These are phyloP conservation scores for Lordiphosa fenestrarum DNA, from an alignment of 2,888 invertebrate species.

Conservation along the genomic window DNA sequence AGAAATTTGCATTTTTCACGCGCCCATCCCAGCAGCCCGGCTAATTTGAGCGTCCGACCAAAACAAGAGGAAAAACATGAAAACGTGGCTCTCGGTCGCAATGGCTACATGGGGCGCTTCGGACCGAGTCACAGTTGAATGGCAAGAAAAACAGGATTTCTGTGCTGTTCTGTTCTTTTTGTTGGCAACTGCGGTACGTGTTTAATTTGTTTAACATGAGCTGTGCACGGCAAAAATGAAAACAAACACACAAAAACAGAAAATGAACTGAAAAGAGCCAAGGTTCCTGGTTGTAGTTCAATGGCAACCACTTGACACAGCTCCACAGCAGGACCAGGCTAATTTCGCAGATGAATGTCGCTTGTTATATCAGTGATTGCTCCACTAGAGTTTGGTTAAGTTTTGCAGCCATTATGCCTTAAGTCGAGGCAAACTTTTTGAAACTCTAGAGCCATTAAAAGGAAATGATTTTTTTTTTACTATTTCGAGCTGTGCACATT, in stretches of 20 bases:
- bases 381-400: too few species aligned
- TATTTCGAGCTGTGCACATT: too few species aligned
- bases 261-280: conserved; percentile 1
- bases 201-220: conserved; percentile 62
- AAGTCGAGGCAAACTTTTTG: too few species aligned
- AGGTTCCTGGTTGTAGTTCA: conserved; percentile 26
- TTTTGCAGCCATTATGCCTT: too few species aligned
- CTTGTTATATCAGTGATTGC: neutral
- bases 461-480: too few species aligned
- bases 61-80: conserved; percentile 16
- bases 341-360: conserved; percentile 9
- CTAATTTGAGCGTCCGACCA: conserved; percentile 46
- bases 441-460: too few species aligned
- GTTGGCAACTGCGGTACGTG: conserved; percentile 27
- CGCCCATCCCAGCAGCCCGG: conserved; percentile 18
- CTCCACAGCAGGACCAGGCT: conserved; percentile 11
- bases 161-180: conserved; percentile 20
- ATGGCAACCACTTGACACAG: conserved; percentile 37
- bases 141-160: conserved; percentile 37
- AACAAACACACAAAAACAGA: neutral
- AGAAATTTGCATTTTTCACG: conserved; percentile 59
- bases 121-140: conserved; percentile 5
- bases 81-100: conserved; percentile 41
- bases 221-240: conserved; percentile 13
- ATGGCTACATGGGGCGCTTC: conserved; percentile 23